These are phyloP conservation scores for Albula glossodonta DNA, from an alignment of 2,113 vertebrate species.

Conservation along the genomic window DNA sequence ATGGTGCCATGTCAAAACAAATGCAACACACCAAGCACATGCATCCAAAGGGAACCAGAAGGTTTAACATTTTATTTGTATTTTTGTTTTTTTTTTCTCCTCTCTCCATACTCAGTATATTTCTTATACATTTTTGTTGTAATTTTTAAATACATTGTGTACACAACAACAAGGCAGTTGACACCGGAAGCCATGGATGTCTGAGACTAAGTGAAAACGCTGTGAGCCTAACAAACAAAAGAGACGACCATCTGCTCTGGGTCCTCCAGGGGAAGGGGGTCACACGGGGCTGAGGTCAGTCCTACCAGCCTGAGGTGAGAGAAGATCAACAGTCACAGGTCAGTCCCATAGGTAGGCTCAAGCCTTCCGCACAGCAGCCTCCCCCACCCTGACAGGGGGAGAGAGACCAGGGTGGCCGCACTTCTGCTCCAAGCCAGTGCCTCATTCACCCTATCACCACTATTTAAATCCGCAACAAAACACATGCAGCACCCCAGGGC, in stretches of 20 bases:
- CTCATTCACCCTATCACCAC: no score
- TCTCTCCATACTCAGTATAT: slow-evolving; percentile 41
- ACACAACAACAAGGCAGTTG: slow-evolving; percentile 51
- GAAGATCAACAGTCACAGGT: background rate
- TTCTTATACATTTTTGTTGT: slow-evolving; percentile 1
- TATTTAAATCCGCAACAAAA: no score
- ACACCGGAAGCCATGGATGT: slow-evolving; percentile 32
- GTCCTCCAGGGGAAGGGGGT: slow-evolving; percentile 43
- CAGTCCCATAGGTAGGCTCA: background rate
- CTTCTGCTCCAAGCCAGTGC: no score
- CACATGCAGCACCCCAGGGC: no score
- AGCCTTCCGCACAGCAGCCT: no score
- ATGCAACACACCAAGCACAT: slow-evolving; percentile 11
- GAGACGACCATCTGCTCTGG: slow-evolving; percentile 28
- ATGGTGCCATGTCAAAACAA: slow-evolving; percentile 21
- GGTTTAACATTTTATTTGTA: slow-evolving; percentile 10
- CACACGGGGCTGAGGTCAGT: slow-evolving; percentile 19
- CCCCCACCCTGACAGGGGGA: no score
- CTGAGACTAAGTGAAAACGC: slow-evolving; percentile 16
- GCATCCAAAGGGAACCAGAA: slow-evolving; percentile 4
- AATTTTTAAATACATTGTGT: slow-evolving; percentile 61
- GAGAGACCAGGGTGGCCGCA: no score
- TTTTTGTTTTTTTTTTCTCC: background rate
- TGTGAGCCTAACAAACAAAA: slow-evolving; percentile 10
- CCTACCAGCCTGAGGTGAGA: slow-evolving; percentile 19